Conservation (phyloP, 2,113 vertebrate genomes). For the Girardinichthys multiradiatus region DNA sequence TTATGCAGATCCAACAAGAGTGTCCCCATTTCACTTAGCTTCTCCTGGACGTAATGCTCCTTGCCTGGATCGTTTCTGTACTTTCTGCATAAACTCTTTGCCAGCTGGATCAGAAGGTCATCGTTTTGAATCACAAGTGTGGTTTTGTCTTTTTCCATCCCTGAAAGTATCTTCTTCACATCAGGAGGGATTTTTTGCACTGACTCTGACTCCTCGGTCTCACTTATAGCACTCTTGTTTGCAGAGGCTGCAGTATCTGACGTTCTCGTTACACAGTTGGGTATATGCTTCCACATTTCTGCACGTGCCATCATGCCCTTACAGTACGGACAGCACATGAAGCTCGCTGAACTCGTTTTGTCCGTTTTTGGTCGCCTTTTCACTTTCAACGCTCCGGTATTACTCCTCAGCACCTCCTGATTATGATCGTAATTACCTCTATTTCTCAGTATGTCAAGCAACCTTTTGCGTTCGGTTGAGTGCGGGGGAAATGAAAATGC, state of each 20-base stretch:
- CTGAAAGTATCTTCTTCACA: slow-evolving; percentile 35
- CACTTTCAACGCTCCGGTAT: slow-evolving; percentile 37
- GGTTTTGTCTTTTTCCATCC: slow-evolving; percentile 44
- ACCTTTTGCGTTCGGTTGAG: slow-evolving; percentile 24
- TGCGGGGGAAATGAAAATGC: slow-evolving; percentile 13
- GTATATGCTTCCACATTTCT: slow-evolving; percentile 21
- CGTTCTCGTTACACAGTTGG: slow-evolving; percentile 23
- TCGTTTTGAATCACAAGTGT: slow-evolving; percentile 37
- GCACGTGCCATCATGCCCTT: slow-evolving; percentile 29
- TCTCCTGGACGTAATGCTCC: slow-evolving; percentile 26
- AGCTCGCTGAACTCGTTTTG: rapidly evolving
- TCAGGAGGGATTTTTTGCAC: slow-evolving; percentile 3
- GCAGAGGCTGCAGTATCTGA: not conserved
- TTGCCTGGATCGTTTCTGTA: slow-evolving; percentile 9
- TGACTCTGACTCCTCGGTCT: slow-evolving; percentile 11
- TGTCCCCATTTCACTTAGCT: slow-evolving; percentile 48
- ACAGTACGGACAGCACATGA: slow-evolving; percentile 47
- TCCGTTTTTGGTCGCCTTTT: not conserved
- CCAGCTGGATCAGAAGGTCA: slow-evolving; percentile 35
- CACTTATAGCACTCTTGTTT: not conserved
- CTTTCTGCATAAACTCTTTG: slow-evolving; percentile 25
- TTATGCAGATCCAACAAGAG: slow-evolving; percentile 41
- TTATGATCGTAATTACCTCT: slow-evolving; percentile 59
- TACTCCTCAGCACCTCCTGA: slow-evolving; percentile 31
- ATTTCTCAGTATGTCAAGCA: slow-evolving; percentile 23